phyloP scores from a whole-genome alignment of 2,888 invertebrate genomes.

The Drosophila subsilvestris region DNA sequence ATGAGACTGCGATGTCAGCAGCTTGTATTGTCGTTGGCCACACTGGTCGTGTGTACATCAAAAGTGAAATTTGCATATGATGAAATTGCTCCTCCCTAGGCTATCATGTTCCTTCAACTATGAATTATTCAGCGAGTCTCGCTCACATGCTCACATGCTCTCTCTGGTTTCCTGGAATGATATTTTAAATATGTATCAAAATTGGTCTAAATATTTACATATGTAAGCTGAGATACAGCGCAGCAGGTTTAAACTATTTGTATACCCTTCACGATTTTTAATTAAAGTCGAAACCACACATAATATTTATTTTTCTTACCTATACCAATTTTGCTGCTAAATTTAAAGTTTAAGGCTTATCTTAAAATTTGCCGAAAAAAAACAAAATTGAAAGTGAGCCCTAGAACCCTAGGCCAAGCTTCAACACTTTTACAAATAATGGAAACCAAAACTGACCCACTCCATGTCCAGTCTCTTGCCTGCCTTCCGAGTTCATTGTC shows the following conservation, averaged over 20 bases:
- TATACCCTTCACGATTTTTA: neutral
- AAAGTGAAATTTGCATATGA: constrained; percentile 24
- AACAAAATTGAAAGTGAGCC: neutral
- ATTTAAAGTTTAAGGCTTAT: neutral
- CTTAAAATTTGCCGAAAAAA: neutral
- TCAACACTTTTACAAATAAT: constrained; percentile 29
- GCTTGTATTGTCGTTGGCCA: constrained; percentile 39
- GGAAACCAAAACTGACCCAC: constrained; percentile 10
- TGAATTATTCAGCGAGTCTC: neutral
- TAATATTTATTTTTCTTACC: too few relatives aligned
- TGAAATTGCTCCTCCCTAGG: constrained; percentile 17
- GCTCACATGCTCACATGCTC: neutral
- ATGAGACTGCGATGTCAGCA: constrained; percentile 1
- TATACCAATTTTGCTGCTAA: too few relatives aligned
- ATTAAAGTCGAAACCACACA: too few relatives aligned
- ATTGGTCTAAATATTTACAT: neutral
- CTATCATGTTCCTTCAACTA: neutral
- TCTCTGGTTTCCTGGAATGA: neutral
- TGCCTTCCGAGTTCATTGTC: constrained; percentile 22
- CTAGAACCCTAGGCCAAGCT: constrained; percentile 1
- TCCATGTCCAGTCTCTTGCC: neutral
- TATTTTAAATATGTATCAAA: neutral
- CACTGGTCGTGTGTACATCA: constrained; percentile 56
- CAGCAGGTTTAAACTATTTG: neutral
- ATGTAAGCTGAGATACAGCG: neutral